Evolutionary conservation across 2,113 vertebrate species (phyloP), one percentile per base, ranked within the genome.

Genomic region (Cololabis saira): DNA sequence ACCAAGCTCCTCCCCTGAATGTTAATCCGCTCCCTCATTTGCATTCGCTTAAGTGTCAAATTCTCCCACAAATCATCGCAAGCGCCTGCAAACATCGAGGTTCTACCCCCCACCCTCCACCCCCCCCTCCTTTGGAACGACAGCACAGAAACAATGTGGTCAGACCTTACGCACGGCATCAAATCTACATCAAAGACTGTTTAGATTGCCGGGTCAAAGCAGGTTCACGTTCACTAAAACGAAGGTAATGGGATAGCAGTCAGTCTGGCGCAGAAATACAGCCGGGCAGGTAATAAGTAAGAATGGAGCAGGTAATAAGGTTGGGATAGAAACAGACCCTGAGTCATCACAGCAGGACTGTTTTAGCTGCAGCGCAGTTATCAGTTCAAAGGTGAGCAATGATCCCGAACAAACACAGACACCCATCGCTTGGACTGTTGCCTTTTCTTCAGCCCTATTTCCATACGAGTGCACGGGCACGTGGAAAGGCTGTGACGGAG

Each of bases 1-100:
- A 68, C 19, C 64, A 90, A 76, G 86, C 90, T 90, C 90, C 91
- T 93, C 90, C 91, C 92, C 87, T 88, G 92, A 87, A 93, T 93
- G 88, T 86, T 91, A 93, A 93, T 87, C 87, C 43, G 18, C 63
- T n/a, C 47, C 48, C 67, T 87, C 82, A 91, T 93, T 93, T 92
- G 88, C 90, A 93, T 93, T 89, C 61, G 83, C 84, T 83, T 83
- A 88, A 87, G 84, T 75, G 82, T 88, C 88, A 85, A 83, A 87
- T 86, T 85, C 83, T 74, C 82, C 86, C 72, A 87, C 81, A 89
- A 91, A 88, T 85, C 87, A 87, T 42, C 33, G 62, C 83, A 66
- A 81, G 69, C 51, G 71, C 71, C 75, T 67, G 44, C 16, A 51
- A 54, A 47, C 54, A n/a, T 18, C 1, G 63, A 58, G 82, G 82